Conservation (phyloP, 2,113 vertebrate species). For the Cynoglossus semilaevis region DNA sequence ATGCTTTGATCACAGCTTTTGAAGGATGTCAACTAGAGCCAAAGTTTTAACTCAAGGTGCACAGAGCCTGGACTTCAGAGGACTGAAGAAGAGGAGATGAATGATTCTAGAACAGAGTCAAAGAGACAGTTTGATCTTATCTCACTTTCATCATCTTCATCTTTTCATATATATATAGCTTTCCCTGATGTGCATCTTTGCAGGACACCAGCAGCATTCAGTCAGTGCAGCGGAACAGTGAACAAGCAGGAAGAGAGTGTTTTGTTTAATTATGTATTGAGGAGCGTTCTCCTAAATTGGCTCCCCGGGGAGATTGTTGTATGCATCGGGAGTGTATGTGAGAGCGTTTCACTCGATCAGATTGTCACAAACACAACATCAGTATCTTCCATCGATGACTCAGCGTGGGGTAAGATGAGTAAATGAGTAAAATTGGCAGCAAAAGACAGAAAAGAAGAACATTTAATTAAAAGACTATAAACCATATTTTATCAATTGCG, state of each 20-base stretch:
- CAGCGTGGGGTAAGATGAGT: neutral
- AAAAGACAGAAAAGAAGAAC: neutral
- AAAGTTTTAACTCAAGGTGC: slow-evolving; percentile 38
- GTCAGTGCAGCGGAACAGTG: slow-evolving; percentile 7
- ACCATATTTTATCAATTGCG: no score
- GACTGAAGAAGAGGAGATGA: neutral
- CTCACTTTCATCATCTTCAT: neutral
- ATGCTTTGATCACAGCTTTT: slow-evolving; percentile 42
- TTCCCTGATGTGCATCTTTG: neutral
- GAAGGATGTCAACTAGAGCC: slow-evolving; percentile 30
- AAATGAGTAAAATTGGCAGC: neutral
- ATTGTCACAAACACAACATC: slow-evolving; percentile 17
- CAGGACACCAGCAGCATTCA: neutral
- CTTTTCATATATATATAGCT: no score
- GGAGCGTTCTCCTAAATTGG: slow-evolving; percentile 4
- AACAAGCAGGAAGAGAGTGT: slow-evolving; percentile 1
- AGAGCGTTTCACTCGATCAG: slow-evolving; percentile 22
- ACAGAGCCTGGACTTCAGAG: slow-evolving; percentile 39
- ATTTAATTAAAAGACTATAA: no score
- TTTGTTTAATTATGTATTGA: neutral
- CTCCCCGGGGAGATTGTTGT: slow-evolving; percentile 2
- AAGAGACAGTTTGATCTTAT: slow-evolving; percentile 32
- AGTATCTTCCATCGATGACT: neutral
- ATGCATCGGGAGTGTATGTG: neutral
- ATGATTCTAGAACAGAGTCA: slow-evolving; percentile 19